Evolutionary conservation across 2,113 vertebrate genomes (phyloP).

Genomic region (Psilopsiagon aurifrons): DNA sequence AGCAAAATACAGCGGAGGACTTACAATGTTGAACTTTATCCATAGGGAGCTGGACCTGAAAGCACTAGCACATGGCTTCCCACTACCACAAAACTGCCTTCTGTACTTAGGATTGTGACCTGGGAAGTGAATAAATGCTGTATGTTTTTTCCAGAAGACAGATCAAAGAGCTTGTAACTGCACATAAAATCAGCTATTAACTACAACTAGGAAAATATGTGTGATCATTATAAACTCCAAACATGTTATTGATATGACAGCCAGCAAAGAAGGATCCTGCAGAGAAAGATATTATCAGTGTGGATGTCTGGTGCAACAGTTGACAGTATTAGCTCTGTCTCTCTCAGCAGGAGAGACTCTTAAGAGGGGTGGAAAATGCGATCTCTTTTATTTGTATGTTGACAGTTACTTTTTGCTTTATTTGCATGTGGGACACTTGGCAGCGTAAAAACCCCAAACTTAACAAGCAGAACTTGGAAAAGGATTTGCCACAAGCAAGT

Average conservation of each 20-base stretch:
- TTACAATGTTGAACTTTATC: background rate
- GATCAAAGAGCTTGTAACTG: constrained; percentile 2
- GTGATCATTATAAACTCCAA: background rate
- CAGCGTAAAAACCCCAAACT: background rate
- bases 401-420: background rate
- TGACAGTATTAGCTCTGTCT: background rate
- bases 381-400: background rate
- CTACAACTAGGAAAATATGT: background rate
- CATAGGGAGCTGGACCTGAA: background rate
- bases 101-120: background rate
- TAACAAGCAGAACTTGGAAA: background rate
- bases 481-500: constrained; percentile 19
- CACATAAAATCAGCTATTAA: background rate
- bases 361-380: background rate
- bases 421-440: background rate
- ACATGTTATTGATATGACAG: background rate
- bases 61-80: background rate
- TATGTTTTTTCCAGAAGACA: background rate
- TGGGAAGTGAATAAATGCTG: background rate
- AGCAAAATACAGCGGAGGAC: background rate
- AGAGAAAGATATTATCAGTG: background rate
- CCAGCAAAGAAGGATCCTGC: background rate
- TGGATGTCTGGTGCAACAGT: background rate
- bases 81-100: background rate
- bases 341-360: constrained; percentile 16